Base-by-base conservation (phyloP, 2,888 invertebrate genomes). In the Epinotia ramella region DNA sequence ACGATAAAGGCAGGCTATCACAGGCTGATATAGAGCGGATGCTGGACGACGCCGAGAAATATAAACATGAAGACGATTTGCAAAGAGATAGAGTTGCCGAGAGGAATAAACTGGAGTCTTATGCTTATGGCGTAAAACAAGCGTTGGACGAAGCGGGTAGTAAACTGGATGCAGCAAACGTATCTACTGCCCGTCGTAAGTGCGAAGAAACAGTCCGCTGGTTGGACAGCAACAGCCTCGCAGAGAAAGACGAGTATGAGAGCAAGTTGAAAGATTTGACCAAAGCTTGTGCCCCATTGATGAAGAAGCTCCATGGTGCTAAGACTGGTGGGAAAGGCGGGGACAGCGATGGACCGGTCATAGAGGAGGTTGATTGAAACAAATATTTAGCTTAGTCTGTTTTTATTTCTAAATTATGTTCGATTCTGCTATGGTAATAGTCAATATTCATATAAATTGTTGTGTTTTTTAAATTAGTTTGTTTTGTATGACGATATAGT, bases 21-120 rank as follows among this genome's bases (percentile, higher is more conserved):
- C 97, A 98, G 87, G 96, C 96, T 20, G 98, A 98, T 77, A 98
- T 98, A 76, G 97, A 98, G 82, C 95, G 96, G 76, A 98, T 97
- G 97, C 90, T 97, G 62, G 89, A 96, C 63, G 97, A 97, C 66
- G 97, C 97, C 1, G 97, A 97, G 79, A 95, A 93, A 78, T 97
- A 96, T 86, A 95, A 95, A 73, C 96, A 95, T 33, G 97, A 97
- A 80, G 97, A 97, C 84, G 95, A 96, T 53, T 94, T 92, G 78
- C 96, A 96, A 78, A 94, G 95, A 53, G 96, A 96, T 63, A 94
- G 95, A 33, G 95, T 97, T 40, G 88, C 94, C 0, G 95, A 96
- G 44, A 96, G 96, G 77, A 97, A 97, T 87, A 94, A 95, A 68
- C 89, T 98, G 73, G 97, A 97, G 87, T 91, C 95, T 69, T 97